phyloP scores from a whole-genome alignment of 2,797 vertebrate genomes.

The Coranthus polyacanthus region DNA sequence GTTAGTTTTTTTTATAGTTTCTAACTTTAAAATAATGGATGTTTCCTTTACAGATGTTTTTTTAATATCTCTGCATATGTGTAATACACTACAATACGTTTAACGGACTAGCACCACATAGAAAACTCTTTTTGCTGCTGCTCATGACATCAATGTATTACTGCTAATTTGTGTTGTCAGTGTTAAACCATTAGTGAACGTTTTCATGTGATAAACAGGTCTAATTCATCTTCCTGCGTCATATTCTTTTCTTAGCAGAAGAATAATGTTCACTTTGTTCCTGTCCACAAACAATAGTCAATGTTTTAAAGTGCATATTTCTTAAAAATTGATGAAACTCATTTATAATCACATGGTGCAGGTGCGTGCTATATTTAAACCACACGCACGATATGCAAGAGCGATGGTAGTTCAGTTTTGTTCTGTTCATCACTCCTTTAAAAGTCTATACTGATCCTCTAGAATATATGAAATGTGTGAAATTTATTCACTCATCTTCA shows the following conservation, averaged over 20 bases:
- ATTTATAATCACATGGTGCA: conserved; percentile 19
- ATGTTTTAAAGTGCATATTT: conserved; percentile 21
- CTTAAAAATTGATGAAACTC: conserved; percentile 1
- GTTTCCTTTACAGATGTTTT: too few relatives aligned
- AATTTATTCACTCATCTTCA: conserved; percentile 64
- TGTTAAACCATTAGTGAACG: neutral
- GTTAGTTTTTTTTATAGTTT: too few relatives aligned
- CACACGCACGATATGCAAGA: conserved; percentile 6
- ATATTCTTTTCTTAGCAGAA: conserved; percentile 12
- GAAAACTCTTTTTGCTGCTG: neutral
- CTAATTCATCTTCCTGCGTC: conserved; percentile 10
- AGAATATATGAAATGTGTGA: conserved; percentile 53
- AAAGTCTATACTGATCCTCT: conserved; percentile 29
- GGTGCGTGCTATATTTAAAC: conserved; percentile 30
- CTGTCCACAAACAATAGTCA: conserved; percentile 12
- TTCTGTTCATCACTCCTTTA: conserved; percentile 14
- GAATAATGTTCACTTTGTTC: conserved; percentile 12
- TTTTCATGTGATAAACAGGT: conserved; percentile 13
- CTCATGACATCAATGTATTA: conserved; percentile 2
- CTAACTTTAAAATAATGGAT: too few relatives aligned
- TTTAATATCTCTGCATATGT: too few relatives aligned
- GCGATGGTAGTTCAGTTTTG: conserved; percentile 4
- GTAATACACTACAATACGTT: too few relatives aligned
- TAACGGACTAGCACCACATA: too few relatives aligned
- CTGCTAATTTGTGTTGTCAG: conserved; percentile 10